Percentiles rank a stretch among this genome's conserved stretches.
Conservation (phyloP, 2,113 vertebrate species). For the Mystacornis crossleyi region DNA sequence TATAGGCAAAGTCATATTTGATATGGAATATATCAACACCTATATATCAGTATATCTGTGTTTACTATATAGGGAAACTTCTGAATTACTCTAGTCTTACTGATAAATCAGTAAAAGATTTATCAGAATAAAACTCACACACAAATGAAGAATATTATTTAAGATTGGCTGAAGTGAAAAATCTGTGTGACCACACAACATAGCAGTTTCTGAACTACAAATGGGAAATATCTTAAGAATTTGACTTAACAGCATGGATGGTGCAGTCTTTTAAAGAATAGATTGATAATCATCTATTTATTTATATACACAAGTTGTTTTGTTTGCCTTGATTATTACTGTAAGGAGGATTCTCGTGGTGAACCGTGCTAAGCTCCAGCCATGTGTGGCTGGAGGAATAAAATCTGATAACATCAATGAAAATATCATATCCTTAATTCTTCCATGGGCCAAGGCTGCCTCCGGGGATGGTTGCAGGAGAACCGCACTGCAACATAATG, state of each 20-base stretch:
- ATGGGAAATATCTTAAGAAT: neutral
- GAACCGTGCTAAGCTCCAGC: too few relatives aligned
- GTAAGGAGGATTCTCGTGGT: neutral
- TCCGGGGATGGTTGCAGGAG: too few relatives aligned
- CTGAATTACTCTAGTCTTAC: neutral
- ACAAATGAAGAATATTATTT: neutral
- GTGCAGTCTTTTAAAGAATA: neutral
- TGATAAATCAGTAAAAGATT: neutral
- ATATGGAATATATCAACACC: neutral
- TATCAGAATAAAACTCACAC: neutral
- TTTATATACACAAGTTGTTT: neutral
- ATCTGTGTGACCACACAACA: neutral
- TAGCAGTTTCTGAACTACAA: neutral
- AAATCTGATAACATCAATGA: too few relatives aligned
- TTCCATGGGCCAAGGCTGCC: too few relatives aligned
- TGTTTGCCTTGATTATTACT: neutral
- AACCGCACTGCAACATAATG: too few relatives aligned
- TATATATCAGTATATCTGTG: too few relatives aligned
- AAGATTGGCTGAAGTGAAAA: neutral
- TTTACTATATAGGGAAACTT: neutral
- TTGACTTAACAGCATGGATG: neutral
- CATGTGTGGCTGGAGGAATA: too few relatives aligned
- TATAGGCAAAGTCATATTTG: neutral
- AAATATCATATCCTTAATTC: too few relatives aligned
- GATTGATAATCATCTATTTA: neutral